A percentile compares a stretch with the other conserved stretches of the same genome.
These are phyloP conservation scores for Luperina testacea DNA, from an alignment of 2,888 invertebrate genomes.

Conservation along the genomic window DNA sequence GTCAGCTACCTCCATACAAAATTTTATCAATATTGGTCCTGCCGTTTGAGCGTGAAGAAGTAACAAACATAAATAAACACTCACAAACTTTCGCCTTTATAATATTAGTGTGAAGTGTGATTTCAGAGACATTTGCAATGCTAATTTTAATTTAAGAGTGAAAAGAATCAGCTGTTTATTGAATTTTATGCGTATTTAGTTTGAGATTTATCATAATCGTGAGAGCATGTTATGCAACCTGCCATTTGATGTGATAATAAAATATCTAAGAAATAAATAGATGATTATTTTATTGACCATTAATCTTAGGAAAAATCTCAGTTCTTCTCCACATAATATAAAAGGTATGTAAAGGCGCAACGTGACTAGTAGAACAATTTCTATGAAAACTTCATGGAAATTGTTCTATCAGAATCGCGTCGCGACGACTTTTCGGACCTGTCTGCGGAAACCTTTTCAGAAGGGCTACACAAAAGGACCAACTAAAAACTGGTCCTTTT, in stretches of 20 bases:
- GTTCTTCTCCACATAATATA: background rate
- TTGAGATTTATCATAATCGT: constrained; percentile 26
- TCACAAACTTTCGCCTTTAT: too few relatives aligned
- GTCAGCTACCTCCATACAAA: too few relatives aligned
- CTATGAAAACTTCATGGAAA: background rate
- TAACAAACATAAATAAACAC: too few relatives aligned
- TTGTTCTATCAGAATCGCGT: background rate
- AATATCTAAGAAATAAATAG: background rate
- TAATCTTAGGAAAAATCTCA: background rate
- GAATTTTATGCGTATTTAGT: constrained; percentile 22
- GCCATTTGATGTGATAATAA: constrained; percentile 6
- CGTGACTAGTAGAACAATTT: background rate
- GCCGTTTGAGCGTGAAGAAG: too few relatives aligned
- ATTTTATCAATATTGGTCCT: too few relatives aligned
- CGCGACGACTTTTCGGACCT: background rate
- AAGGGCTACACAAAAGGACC: background rate
- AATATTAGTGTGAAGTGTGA: too few relatives aligned
- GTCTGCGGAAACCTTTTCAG: background rate
- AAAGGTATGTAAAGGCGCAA: background rate
- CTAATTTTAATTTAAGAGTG: constrained; percentile 50
- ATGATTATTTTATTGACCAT: background rate
- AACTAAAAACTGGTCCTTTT: background rate
- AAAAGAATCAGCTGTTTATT: constrained; percentile 37
- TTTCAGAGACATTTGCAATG: constrained; percentile 54
- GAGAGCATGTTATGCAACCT: constrained; percentile 20